phyloP scores from a whole-genome alignment of 2,797 vertebrate species.

The Nannoperca australis region DNA sequence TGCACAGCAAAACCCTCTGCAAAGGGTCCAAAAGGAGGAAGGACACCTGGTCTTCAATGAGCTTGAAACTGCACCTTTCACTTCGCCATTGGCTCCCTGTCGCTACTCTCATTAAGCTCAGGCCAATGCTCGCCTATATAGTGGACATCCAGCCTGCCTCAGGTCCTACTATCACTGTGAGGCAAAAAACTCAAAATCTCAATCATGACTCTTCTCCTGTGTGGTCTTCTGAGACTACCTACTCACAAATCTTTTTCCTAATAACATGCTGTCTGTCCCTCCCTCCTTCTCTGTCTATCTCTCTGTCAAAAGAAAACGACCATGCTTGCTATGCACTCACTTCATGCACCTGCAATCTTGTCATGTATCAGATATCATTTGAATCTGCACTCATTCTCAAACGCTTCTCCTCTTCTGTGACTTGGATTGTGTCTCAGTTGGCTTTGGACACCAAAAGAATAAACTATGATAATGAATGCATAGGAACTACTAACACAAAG shows the following conservation, averaged over 20 bases:
- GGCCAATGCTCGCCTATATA: background rate
- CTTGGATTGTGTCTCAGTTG: no score
- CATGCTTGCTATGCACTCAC: no score
- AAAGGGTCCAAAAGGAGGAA: background rate
- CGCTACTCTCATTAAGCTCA: background rate
- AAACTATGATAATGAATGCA: background rate
- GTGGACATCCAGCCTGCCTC: background rate
- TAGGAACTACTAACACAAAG: background rate
- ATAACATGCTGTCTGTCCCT: background rate
- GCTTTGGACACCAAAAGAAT: background rate
- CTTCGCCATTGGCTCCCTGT: background rate
- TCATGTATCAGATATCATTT: no score
- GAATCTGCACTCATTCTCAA: no score
- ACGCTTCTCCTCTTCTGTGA: no score
- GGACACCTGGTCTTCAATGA: background rate
- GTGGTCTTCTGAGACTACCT: background rate
- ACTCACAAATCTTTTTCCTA: no score
- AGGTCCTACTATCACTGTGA: background rate
- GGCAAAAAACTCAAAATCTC: no score
- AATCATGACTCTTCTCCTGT: background rate
- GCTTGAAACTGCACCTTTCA: background rate
- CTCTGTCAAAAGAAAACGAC: background rate
- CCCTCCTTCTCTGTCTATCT: background rate
- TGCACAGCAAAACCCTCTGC: no score
- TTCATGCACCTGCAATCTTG: no score